These are phyloP conservation scores for Oxyteleia sp. DNA, from an alignment of 2,888 invertebrate genomes.

Conservation along the genomic window DNA sequence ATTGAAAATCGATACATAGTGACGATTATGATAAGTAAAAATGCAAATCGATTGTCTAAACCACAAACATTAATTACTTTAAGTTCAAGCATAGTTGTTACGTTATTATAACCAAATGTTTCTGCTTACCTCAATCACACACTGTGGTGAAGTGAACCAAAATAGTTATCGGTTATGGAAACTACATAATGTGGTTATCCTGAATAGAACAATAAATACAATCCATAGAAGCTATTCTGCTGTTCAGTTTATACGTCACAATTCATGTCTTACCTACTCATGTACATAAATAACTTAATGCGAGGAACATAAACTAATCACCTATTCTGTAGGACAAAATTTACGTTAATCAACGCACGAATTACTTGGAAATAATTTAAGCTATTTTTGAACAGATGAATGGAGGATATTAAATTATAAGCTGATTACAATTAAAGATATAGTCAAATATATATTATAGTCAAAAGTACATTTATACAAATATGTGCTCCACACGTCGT, in stretches of 20 bases:
- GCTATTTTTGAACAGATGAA: too few relatives aligned
- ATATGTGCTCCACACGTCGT: too few relatives aligned
- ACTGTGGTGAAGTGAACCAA: slow-evolving; percentile 51
- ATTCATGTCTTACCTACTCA: slow-evolving; percentile 29
- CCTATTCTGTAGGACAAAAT: slow-evolving; percentile 12
- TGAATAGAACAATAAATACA: slow-evolving; percentile 55
- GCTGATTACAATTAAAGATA: too few relatives aligned
- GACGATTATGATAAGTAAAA: slow-evolving; percentile 16
- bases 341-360: neutral
- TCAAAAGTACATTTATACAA: too few relatives aligned
- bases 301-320: neutral
- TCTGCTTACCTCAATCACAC: slow-evolving; percentile 63
- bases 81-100: slow-evolving; percentile 44
- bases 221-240: slow-evolving; percentile 23
- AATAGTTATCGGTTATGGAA: slow-evolving; percentile 67
- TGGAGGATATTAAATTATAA: too few relatives aligned
- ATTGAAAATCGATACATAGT: too few relatives aligned
- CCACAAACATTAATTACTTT: slow-evolving; percentile 63
- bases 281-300: slow-evolving; percentile 16
- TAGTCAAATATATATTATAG: too few relatives aligned
- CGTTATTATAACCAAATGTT: slow-evolving; percentile 63
- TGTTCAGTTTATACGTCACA: slow-evolving; percentile 29
- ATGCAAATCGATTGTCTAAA: slow-evolving; percentile 22
- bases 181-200: slow-evolving; percentile 62
- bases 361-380: too few relatives aligned